Percentiles rank a stretch among this genome's conserved stretches.
Conservation (phyloP, 2,888 invertebrate species). For the Tachystola acroxantha region DNA sequence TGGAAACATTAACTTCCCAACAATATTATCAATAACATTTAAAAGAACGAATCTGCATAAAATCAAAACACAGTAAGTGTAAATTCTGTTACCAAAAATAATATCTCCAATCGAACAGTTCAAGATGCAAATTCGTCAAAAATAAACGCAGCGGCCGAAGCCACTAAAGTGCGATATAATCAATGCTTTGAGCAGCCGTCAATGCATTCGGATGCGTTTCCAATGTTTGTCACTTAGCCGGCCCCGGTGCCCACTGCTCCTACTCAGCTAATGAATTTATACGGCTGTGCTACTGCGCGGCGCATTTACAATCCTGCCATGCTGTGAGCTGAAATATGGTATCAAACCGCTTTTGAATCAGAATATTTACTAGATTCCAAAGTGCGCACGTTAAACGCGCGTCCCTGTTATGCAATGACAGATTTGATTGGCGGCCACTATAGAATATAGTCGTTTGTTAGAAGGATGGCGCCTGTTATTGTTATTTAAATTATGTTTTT, state of each 20-base stretch:
- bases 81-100: too few species aligned
- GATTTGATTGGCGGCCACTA: too few species aligned
- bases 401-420: too few species aligned
- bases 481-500: too few species aligned
- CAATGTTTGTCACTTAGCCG: slow-evolving; percentile 46
- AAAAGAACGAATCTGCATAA: too few species aligned
- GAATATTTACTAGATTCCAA: too few species aligned
- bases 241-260: slow-evolving; percentile 22
- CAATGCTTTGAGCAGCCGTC: slow-evolving; percentile 46
- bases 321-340: slow-evolving; percentile 1
- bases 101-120: background rate
- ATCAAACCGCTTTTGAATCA: too few species aligned
- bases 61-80: too few species aligned
- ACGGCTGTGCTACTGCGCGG: slow-evolving; percentile 20
- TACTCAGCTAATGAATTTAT: slow-evolving; percentile 46
- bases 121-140: background rate
- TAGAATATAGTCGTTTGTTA: too few species aligned
- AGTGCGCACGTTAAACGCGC: too few species aligned
- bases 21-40: too few species aligned
- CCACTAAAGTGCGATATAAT: slow-evolving; percentile 23
- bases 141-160: background rate
- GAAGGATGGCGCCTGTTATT: too few species aligned
- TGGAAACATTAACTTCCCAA: background rate
- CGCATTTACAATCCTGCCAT: slow-evolving; percentile 30
- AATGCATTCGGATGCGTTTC: slow-evolving; percentile 38